These are phyloP conservation scores for Esox masquinongy DNA, from an alignment of 2,797 vertebrate species.

Conservation along the genomic window DNA sequence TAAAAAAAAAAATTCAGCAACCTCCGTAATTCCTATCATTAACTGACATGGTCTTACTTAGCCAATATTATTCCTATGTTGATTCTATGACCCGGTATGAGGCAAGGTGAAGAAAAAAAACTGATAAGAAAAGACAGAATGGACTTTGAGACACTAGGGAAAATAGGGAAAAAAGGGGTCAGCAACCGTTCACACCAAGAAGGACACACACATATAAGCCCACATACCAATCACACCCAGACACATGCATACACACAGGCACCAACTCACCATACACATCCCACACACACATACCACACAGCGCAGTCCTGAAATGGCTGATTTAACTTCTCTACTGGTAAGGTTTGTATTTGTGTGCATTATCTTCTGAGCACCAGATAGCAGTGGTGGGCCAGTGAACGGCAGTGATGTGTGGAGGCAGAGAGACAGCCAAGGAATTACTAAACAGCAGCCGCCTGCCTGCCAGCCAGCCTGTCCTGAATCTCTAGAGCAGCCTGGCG, in stretches of 20 bases:
- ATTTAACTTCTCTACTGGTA: constrained; percentile 52
- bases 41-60: not conserved
- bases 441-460: constrained; percentile 44
- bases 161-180: constrained; percentile 67
- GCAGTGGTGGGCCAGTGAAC: constrained; percentile 26
- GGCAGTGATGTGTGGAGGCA: constrained; percentile 36
- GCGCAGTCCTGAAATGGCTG: constrained; percentile 60
- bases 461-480: not conserved
- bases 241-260: constrained; percentile 17
- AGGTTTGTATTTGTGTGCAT: constrained; percentile 50
- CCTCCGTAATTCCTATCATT: not conserved
- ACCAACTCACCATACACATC: constrained; percentile 1
- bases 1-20: too few relatives aligned
- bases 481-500: constrained; percentile 41
- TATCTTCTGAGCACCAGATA: constrained; percentile 45
- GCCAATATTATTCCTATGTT: not conserved
- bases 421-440: constrained; percentile 38
- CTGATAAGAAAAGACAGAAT: constrained; percentile 68
- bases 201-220: constrained; percentile 28
- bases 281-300: constrained; percentile 29
- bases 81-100: constrained; percentile 57
- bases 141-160: constrained; percentile 67
- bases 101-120: constrained; percentile 84
- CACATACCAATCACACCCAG: constrained; percentile 91
- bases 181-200: constrained; percentile 60